phyloP scores from a whole-genome alignment of 2,797 vertebrate genomes.

The Manis javanica region DNA sequence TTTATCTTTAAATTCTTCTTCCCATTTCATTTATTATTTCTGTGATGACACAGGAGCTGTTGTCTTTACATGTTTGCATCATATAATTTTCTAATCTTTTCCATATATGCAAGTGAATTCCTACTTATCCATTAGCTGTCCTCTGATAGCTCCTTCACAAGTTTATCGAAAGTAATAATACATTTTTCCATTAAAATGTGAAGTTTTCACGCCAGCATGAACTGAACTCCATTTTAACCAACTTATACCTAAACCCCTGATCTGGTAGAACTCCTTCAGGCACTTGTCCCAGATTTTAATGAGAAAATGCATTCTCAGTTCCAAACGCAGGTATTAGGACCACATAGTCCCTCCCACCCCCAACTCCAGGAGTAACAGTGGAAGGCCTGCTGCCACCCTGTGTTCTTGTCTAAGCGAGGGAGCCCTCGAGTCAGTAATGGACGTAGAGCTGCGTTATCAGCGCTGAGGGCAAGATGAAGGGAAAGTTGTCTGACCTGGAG shows the following conservation, averaged over 20 bases:
- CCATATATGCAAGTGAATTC: background rate
- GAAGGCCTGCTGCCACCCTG: too few relatives aligned
- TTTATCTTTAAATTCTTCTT: slow-evolving; percentile 14
- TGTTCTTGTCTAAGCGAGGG: background rate
- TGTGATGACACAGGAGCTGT: background rate
- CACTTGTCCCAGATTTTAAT: background rate
- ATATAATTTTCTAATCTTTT: background rate
- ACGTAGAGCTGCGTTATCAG: background rate
- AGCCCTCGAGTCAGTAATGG: background rate
- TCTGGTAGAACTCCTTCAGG: background rate
- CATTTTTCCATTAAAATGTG: slow-evolving; percentile 47
- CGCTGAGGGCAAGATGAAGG: background rate
- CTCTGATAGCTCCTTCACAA: background rate
- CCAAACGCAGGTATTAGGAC: background rate
- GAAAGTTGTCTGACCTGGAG: background rate
- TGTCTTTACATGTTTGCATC: background rate
- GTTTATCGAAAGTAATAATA: slow-evolving; percentile 32
- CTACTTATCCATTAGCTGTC: background rate
- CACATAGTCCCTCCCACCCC: background rate
- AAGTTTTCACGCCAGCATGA: background rate
- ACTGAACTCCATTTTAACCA: slow-evolving; percentile 13
- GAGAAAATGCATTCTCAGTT: slow-evolving; percentile 15
- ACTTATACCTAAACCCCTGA: background rate
- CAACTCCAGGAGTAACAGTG: background rate
- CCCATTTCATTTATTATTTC: background rate